Conservation (phyloP, 2,888 invertebrate species). For the Ichneumon xanthorius region DNA sequence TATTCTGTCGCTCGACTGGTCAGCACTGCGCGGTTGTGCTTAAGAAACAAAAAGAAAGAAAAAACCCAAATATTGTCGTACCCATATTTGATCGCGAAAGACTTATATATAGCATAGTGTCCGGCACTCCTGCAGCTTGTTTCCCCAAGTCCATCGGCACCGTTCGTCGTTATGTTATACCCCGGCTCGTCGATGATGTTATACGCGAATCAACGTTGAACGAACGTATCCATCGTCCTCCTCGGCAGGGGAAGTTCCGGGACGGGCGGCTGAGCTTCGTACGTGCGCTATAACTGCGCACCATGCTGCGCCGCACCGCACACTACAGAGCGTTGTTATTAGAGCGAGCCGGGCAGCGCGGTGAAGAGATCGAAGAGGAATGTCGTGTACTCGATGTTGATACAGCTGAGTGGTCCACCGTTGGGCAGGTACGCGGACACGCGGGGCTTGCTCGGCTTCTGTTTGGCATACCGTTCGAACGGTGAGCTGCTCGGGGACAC, state of each 20-base stretch:
- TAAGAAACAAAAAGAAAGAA: too few relatives aligned
- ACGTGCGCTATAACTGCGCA: neutral
- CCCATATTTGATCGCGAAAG: neutral
- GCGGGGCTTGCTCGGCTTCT: slow-evolving; percentile 81
- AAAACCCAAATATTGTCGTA: slow-evolving; percentile 39
- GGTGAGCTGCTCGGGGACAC: slow-evolving; percentile 40
- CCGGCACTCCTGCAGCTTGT: slow-evolving; percentile 24
- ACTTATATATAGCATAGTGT: neutral
- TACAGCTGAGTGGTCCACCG: slow-evolving; percentile 84
- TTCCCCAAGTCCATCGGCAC: slow-evolving; percentile 27
- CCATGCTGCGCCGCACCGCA: neutral
- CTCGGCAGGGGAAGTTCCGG: neutral
- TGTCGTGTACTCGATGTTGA: slow-evolving; percentile 84
- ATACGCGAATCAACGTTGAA: slow-evolving; percentile 32
- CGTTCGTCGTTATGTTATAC: neutral
- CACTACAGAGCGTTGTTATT: slow-evolving; percentile 75
- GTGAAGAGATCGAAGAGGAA: slow-evolving; percentile 82
- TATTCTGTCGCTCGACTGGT: too few relatives aligned
- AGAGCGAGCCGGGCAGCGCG: slow-evolving; percentile 69
- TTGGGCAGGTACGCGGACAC: slow-evolving; percentile 79
- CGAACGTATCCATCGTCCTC: slow-evolving; percentile 42
- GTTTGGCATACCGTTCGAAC: slow-evolving; percentile 82
- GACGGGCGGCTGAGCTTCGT: slow-evolving; percentile 2
- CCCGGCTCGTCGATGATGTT: slow-evolving; percentile 11
- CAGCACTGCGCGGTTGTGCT: too few relatives aligned